Evolutionary conservation across 2,888 invertebrate genomes (phyloP).

Genomic region (Saturnia japonica): DNA sequence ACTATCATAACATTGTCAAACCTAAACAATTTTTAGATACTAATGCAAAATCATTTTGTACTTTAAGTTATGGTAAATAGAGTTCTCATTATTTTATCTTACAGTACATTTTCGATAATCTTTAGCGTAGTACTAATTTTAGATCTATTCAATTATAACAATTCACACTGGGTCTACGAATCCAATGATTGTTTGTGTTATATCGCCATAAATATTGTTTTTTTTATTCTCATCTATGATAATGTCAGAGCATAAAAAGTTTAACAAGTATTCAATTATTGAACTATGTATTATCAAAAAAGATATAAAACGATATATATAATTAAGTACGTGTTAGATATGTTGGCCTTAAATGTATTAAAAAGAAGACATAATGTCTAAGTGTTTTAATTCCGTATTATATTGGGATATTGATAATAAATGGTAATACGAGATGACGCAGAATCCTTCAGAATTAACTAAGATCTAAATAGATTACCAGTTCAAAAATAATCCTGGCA

Average conservation of each 20-base stretch:
- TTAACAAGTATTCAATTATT: conserved; percentile 31
- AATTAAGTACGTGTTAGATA: background rate
- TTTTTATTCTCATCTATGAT: conserved; percentile 11
- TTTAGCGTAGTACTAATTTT: conserved; percentile 41
- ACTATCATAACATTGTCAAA: conserved; percentile 55
- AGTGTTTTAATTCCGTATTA: conserved; percentile 1
- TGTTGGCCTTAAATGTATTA: background rate
- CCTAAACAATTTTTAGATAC: background rate
- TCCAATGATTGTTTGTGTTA: conserved; percentile 24
- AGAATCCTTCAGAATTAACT: background rate
- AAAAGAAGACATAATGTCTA: background rate
- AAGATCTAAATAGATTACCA: background rate
- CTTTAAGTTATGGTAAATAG: conserved; percentile 23
- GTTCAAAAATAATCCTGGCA: too few relatives aligned
- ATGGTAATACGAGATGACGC: background rate
- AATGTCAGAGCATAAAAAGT: conserved; percentile 19
- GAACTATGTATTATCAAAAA: conserved; percentile 29
- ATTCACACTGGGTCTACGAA: conserved; percentile 46
- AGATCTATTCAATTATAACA: conserved; percentile 55
- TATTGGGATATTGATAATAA: background rate
- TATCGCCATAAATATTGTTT: conserved; percentile 19
- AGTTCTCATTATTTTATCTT: conserved; percentile 16
- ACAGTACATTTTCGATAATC: conserved; percentile 30
- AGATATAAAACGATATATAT: conserved; percentile 13
- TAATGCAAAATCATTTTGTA: conserved; percentile 25